Evolutionary conservation across 2,797 vertebrate genomes (phyloP).

Genomic region (Xenops minutus): DNA sequence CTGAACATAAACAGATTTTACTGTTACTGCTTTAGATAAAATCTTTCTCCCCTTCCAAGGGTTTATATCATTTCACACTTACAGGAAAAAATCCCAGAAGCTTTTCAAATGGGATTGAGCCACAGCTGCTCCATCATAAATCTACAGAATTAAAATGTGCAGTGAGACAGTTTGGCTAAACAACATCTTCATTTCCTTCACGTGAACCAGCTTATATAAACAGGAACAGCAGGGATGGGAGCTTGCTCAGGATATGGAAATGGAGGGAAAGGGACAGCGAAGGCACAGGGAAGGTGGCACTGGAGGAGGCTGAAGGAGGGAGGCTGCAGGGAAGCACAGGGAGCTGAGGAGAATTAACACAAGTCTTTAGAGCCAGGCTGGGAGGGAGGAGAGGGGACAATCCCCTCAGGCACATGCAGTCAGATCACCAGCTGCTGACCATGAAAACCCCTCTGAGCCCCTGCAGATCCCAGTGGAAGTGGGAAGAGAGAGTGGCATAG

Average conservation of each 20-base stretch:
- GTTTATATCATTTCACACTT: conserved; percentile 35
- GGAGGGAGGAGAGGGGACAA: not conserved
- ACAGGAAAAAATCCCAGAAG: not conserved
- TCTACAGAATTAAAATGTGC: conserved; percentile 28
- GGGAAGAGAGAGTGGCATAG: not conserved
- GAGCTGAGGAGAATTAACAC: not conserved
- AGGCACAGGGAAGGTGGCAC: not conserved
- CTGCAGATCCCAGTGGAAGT: not conserved
- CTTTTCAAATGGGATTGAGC: conserved; percentile 45
- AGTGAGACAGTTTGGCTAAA: conserved; percentile 30
- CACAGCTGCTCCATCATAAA: conserved; percentile 34
- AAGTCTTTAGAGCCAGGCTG: not conserved
- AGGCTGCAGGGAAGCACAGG: not conserved
- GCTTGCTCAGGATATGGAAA: not conserved
- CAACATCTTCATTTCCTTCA: conserved; percentile 40
- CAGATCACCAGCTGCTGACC: rapidly evolving
- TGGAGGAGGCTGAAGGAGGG: not conserved
- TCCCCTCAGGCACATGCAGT: not conserved
- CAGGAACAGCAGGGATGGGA: not conserved
- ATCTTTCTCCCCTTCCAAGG: not conserved
- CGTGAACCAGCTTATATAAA: conserved; percentile 42
- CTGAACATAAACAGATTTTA: not conserved
- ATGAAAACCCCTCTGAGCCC: not conserved
- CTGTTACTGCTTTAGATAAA: not conserved
- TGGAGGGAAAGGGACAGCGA: not conserved